These are phyloP conservation scores for Vidua chalybeata DNA, from an alignment of 2,113 vertebrate species.

Conservation along the genomic window DNA sequence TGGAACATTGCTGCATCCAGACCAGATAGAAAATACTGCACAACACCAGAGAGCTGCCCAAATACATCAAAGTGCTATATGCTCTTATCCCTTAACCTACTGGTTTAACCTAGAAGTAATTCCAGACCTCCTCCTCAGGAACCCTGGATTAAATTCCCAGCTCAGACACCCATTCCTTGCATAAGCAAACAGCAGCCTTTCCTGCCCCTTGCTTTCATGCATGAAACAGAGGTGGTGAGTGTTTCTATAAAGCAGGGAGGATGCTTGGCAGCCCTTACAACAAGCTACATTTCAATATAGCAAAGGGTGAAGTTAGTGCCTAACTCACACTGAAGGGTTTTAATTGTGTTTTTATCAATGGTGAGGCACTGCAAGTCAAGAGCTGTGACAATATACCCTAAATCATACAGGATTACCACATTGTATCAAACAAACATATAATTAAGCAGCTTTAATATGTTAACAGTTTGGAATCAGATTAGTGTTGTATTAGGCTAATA, in stretches of 20 bases:
- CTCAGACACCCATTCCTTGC: neutral
- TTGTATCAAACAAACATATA: constrained; percentile 52
- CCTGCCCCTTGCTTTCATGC: neutral
- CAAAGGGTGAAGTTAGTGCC: neutral
- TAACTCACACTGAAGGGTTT: neutral
- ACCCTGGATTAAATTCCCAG: neutral
- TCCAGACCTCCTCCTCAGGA: neutral
- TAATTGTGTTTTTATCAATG: constrained; percentile 41
- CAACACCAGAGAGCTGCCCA: neutral
- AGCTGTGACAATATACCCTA: constrained; percentile 39
- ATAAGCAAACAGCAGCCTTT: neutral
- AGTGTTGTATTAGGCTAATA: constrained; percentile 59
- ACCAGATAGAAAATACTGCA: neutral
- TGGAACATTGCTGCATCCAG: neutral
- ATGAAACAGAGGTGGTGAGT: neutral
- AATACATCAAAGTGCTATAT: neutral
- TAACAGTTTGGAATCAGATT: constrained; percentile 67
- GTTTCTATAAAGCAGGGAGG: neutral
- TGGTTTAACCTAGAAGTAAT: neutral
- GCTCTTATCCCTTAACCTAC: neutral
- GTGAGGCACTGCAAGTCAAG: neutral
- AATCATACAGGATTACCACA: constrained; percentile 45
- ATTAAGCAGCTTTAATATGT: constrained; percentile 67
- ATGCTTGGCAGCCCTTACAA: neutral
- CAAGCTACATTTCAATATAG: neutral